A percentile compares a stretch with the other conserved stretches of the same genome.
These are phyloP conservation scores for Periparus ater DNA, from an alignment of 2,797 vertebrate species.

Conservation along the genomic window DNA sequence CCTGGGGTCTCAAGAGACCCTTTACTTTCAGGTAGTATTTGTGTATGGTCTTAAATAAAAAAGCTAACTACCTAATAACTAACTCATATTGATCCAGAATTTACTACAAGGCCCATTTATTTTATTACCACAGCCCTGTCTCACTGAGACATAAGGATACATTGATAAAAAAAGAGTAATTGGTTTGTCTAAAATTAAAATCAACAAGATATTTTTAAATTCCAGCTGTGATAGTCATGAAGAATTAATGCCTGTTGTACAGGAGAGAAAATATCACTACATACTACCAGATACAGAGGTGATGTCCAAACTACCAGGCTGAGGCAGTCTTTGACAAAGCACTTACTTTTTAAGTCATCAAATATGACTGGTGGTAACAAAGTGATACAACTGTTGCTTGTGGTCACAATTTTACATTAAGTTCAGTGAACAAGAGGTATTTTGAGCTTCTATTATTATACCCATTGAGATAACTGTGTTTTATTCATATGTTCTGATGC, in stretches of 20 bases:
- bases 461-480: background rate
- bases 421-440: background rate
- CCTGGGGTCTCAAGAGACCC: background rate
- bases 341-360: background rate
- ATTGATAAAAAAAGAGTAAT: background rate
- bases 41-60: background rate
- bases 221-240: background rate
- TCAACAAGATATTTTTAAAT: background rate
- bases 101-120: background rate
- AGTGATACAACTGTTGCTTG: background rate
- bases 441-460: background rate
- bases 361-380: background rate
- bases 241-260: background rate
- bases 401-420: background rate
- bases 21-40: background rate
- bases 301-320: background rate
- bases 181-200: background rate
- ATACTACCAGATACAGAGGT: background rate
- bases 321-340: background rate
- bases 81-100: background rate
- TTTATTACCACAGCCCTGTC: background rate
- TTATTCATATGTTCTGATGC: background rate
- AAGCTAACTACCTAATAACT: background rate
- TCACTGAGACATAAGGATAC: background rate
- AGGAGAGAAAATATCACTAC: background rate